A percentile compares a stretch with the other conserved stretches of the same genome.
phyloP scores from a whole-genome alignment of 2,113 vertebrate species.

The Marmota monax region DNA sequence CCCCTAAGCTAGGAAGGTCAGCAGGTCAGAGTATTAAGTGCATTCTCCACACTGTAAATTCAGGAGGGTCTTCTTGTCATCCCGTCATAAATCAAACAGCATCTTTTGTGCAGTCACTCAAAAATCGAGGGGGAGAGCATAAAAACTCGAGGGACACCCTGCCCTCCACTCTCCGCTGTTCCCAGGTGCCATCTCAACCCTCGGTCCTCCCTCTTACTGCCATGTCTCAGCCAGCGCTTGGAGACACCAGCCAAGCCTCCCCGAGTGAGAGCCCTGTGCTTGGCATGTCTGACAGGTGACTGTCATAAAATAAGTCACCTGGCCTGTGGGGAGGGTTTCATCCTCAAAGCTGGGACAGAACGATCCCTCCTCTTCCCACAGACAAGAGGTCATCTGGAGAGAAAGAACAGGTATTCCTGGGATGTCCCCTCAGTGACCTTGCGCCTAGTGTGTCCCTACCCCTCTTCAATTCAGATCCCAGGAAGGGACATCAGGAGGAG shows the following conservation, averaged over 20 bases:
- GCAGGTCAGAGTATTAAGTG: no score
- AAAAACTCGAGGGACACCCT: background rate
- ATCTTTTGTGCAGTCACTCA: background rate
- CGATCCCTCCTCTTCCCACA: background rate
- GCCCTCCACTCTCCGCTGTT: background rate
- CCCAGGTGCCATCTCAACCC: background rate
- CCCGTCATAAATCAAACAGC: background rate
- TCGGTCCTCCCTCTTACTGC: no score
- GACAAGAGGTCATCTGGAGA: background rate
- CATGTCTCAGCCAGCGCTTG: background rate
- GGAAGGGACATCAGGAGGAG: background rate
- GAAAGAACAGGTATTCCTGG: background rate
- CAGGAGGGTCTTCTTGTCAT: background rate
- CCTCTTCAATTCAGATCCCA: background rate
- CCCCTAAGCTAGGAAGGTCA: background rate
- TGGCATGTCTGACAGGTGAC: background rate
- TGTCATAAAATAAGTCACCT: background rate
- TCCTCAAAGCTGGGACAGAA: background rate
- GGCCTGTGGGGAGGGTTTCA: background rate
- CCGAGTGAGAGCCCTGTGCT: fast-evolving
- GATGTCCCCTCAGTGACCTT: background rate
- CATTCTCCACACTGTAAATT: background rate
- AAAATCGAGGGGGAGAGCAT: background rate
- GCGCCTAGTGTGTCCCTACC: background rate
- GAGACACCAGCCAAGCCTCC: no score